phyloP scores from a whole-genome alignment of 2,797 vertebrate genomes.

The Passerculus sandwichensis region DNA sequence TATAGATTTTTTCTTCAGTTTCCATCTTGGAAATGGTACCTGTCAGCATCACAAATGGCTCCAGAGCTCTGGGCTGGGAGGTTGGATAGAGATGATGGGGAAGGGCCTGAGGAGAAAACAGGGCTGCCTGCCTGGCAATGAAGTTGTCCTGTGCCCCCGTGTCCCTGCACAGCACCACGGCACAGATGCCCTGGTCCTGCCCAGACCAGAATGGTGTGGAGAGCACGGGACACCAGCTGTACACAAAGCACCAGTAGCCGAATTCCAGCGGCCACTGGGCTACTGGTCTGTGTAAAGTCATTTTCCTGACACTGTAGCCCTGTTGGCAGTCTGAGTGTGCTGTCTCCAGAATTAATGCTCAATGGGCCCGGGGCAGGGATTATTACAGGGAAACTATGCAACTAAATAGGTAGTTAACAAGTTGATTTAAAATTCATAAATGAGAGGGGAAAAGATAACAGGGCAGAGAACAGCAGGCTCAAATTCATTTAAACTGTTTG shows the following conservation, averaged over 20 bases:
- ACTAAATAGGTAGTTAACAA: conserved; percentile 62
- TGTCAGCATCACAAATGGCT: conserved; percentile 5
- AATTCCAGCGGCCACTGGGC: accelerated
- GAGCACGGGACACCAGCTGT: neutral
- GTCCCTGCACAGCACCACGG: neutral
- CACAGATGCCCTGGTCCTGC: neutral
- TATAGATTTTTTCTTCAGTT: conserved; percentile 37
- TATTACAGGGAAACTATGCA: conserved; percentile 33
- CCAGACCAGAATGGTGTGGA: neutral
- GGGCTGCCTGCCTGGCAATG: neutral
- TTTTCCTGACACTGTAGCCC: neutral
- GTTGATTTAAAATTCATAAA: conserved; percentile 62
- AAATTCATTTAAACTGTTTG: conserved; percentile 63
- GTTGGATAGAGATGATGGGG: neutral
- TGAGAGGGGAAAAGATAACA: neutral
- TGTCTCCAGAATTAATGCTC: neutral
- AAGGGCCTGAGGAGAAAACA: neutral
- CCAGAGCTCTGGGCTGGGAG: conserved; percentile 19
- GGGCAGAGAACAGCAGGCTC: conserved; percentile 8
- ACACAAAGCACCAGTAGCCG: neutral
- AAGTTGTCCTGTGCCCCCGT: neutral
- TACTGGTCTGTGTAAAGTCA: neutral
- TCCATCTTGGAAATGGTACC: conserved; percentile 25
- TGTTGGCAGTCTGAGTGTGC: neutral
- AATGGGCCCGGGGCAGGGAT: neutral